A percentile compares a stretch with the other conserved stretches of the same genome.
Evolutionary conservation across 2,888 invertebrate species (phyloP).

Genomic region (Hirtodrosophila cameraria): DNA sequence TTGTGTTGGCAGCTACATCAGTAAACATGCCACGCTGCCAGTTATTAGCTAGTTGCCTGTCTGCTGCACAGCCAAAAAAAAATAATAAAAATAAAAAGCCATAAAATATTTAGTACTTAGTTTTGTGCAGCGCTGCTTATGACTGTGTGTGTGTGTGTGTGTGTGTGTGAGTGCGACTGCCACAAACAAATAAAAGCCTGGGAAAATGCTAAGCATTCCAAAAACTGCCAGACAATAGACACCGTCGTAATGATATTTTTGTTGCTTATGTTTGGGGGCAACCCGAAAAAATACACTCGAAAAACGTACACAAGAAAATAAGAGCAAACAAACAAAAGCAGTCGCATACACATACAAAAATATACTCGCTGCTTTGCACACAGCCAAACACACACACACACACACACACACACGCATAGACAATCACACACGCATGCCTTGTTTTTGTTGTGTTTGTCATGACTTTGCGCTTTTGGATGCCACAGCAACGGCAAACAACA

Average conservation of each 20-base stretch:
- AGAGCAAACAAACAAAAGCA: conserved; percentile 30
- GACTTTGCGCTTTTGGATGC: conserved; percentile 66
- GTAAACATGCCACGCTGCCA: conserved; percentile 25
- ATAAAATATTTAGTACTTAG: conserved; percentile 74
- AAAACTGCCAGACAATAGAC: conserved; percentile 69
- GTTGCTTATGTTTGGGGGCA: conserved; percentile 29
- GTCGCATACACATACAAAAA: conserved; percentile 22
- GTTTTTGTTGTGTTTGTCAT: conserved; percentile 48
- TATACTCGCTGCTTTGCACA: conserved; percentile 15
- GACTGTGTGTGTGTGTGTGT: neutral
- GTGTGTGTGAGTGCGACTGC: conserved; percentile 10
- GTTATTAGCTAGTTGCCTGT: conserved; percentile 41
- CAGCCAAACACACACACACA: conserved; percentile 9
- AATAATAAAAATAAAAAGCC: conserved; percentile 20
- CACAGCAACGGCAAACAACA: conserved; percentile 2
- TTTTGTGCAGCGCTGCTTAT: conserved; percentile 39
- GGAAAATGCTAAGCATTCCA: conserved; percentile 65
- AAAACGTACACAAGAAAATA: conserved; percentile 3
- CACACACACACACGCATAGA: conserved; percentile 1
- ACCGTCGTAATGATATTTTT: conserved; percentile 66
- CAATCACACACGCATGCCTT: neutral
- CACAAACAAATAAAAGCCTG: conserved; percentile 51
- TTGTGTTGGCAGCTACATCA: conserved; percentile 23
- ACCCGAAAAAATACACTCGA: conserved; percentile 28
- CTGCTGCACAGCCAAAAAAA: conserved; percentile 4